Evolutionary conservation across 2,797 vertebrate genomes (phyloP).

Genomic region (Anguilla anguilla): DNA sequence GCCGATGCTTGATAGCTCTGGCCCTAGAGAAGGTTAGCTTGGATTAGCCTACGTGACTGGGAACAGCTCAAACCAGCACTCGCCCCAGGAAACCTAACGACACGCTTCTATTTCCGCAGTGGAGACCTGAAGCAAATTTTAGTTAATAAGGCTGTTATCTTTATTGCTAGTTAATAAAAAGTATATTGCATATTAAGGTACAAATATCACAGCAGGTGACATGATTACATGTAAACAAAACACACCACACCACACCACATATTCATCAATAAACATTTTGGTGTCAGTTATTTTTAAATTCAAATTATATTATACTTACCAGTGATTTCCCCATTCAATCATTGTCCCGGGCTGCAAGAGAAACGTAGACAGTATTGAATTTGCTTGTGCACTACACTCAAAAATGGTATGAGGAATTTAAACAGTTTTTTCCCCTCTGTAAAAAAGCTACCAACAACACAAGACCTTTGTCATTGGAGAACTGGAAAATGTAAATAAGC

Average conservation of each 20-base stretch:
- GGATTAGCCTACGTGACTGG: not conserved
- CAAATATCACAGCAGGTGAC: not conserved
- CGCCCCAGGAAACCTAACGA: not conserved
- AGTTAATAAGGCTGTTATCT: not conserved
- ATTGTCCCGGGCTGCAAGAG: slow-evolving; percentile 91
- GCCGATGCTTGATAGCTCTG: slow-evolving; percentile 88
- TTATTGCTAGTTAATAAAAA: not conserved
- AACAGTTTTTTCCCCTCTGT: not conserved
- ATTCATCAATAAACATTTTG: not conserved
- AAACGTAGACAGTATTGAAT: slow-evolving; percentile 27
- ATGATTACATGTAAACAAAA: not conserved
- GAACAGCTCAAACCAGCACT: not conserved
- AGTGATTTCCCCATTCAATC: slow-evolving; percentile 98
- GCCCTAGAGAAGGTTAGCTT: slow-evolving; percentile 74
- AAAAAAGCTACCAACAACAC: not conserved
- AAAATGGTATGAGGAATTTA: not conserved
- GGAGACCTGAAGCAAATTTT: not conserved
- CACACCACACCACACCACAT: too few relatives aligned
- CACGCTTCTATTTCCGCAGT: not conserved
- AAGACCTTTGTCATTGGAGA: not conserved
- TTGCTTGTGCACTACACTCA: too few relatives aligned
- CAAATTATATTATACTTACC: slow-evolving; percentile 73
- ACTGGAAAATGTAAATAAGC: not conserved
- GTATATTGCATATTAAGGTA: not conserved
- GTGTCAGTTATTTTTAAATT: not conserved